Base-by-base conservation (phyloP, 2,797 vertebrate species). In the Amblyopsis hoosieri region DNA sequence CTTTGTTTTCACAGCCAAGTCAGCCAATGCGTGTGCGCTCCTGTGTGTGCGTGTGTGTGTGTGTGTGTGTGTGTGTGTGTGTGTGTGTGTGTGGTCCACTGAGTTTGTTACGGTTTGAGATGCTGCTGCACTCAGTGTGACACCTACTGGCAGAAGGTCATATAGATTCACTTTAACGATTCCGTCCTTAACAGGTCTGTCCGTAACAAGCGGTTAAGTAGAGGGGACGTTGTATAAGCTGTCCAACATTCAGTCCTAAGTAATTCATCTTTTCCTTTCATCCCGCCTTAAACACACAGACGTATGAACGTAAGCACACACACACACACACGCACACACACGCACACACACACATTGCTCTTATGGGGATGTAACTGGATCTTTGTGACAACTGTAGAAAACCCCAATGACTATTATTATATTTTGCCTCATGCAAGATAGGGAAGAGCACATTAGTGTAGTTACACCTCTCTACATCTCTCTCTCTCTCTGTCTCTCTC, bases 371-470 rank as follows among this genome's bases (percentile, higher is more conserved):
- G 70, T 74, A 79, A 84, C 71, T 64, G 68, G 75, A 85, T 81
- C 78, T 73, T 55, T 68, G 60, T 75, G 76, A 75, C 83, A 89
- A 82, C 85, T 83, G 85, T 71, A 71, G 67, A 81, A 62, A 74
- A 67, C 71, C 80, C 79, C 11, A 60, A 77, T 67, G 81, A 79
- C 73, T 70, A 71, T 87, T 87, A 85, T 84, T 82, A 74, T 75
- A 79, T 88, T 84, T 74, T 79, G 75, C 56, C 66, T 55, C 71
- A 75, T 67, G 72, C 72, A 84, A 77, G 75, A 76, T 76, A 54
- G 17, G 15, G n/a, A 42, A 29, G 61, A 63, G 69, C 76, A 75
- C 72, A 76, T 83, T 82, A 79, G 80, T 77, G 80, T 89, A 77
- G 54, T 62, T 73, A 69, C 83, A 62, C 75, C 67, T 19, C 69